Evolutionary conservation across 2,113 vertebrate genomes (phyloP).

Genomic region (Argyrosomus japonicus): DNA sequence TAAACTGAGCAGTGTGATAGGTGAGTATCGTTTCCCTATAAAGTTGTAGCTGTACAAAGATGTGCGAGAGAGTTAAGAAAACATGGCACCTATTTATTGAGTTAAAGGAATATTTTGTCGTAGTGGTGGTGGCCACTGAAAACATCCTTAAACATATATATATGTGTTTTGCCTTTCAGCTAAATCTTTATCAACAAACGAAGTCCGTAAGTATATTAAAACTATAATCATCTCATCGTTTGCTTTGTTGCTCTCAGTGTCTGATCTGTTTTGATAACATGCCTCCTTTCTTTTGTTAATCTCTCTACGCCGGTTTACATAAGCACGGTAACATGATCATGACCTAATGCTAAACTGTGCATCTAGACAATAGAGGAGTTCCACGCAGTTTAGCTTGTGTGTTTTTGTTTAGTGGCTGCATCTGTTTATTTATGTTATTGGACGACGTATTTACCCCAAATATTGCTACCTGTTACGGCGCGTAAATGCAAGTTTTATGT

Average conservation of each 20-base stretch:
- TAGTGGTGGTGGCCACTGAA: neutral
- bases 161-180: constrained; percentile 77
- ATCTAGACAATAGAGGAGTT: neutral
- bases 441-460: neutral
- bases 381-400: neutral
- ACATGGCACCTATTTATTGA: neutral
- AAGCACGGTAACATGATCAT: neutral
- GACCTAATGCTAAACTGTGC: too few species aligned
- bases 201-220: constrained; percentile 86
- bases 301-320: neutral
- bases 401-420: neutral
- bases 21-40: constrained; percentile 82
- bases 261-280: neutral
- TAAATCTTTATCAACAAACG: constrained; percentile 78
- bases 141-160: neutral
- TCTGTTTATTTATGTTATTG: neutral
- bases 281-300: neutral
- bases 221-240: neutral
- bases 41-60: neutral
- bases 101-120: neutral
- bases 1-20: constrained; percentile 86
- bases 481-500: constrained; percentile 22
- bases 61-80: neutral
- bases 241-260: neutral
- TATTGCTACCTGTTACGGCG: neutral